Base-by-base conservation (phyloP, 2,888 invertebrate species). In the Schizotus pectinicornis region DNA sequence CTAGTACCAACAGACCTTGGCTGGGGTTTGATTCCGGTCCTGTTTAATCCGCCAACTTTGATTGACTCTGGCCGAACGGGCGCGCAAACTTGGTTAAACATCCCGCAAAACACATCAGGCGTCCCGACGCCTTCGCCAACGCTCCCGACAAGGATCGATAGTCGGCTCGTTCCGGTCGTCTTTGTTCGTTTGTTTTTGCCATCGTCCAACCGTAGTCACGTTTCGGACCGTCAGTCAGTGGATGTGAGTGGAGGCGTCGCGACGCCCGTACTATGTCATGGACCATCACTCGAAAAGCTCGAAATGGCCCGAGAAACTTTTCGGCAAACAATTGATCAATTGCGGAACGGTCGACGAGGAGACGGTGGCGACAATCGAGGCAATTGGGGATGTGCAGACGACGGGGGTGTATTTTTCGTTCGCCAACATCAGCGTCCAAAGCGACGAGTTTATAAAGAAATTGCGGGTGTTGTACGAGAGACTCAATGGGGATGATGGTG, bases 321-420 rank as follows among this genome's bases (percentile, higher is more conserved):
- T 86, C 67, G 86, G 86, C 1, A 82, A 82, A 72, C 77, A 79
- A 51, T 74, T 86, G 12, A 81, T 85, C 52, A 82, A 81, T 69
- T 85, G 85, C 74, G 78, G 71, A 45, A 61, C 69, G 11, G 83
- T 82, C 33, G 81, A 82, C 65, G 82, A 82, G 61, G 81, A 83
- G 61, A 77, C 78, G 57, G 67, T 81, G 8, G 68, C 80, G 1
- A 84, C 85, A 1, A 67, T 78, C 37, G 83, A 84, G 61, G 81
- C 81, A 7, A 81, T 85, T 1, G 80, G 80, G 35, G 81, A 81
- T 0, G 82, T 81, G 7, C 84, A 84, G 7, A 76, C 84, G 48
- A 85, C 86, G 68, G 88, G 87, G 31, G 82, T 88, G 63, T 89
- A 88, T 74, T 89, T 89, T 76, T 88, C 88, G 46, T 88, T 89